These are phyloP conservation scores for Ischnus inquisitorius DNA, from an alignment of 2,888 invertebrate genomes.

Conservation along the genomic window DNA sequence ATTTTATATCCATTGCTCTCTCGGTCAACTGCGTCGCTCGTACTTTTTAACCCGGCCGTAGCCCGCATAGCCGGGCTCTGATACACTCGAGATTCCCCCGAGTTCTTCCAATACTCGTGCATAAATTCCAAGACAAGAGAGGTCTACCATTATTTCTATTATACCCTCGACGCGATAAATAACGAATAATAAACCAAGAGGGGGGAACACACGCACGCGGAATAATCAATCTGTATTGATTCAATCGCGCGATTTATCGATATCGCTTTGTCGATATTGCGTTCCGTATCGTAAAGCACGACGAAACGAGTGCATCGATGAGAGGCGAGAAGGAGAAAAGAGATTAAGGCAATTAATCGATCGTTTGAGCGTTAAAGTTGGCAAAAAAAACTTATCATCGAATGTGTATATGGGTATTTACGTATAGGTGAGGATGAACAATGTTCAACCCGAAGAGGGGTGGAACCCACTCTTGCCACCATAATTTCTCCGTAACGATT, in stretches of 20 bases:
- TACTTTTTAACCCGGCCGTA: conserved; percentile 36
- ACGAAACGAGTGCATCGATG: conserved; percentile 22
- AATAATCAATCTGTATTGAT: neutral
- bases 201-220: conserved; percentile 41
- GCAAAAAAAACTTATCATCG: conserved; percentile 9
- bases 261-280: no score
- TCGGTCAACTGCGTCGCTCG: conserved; percentile 51
- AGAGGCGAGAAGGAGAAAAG: conserved; percentile 12
- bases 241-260: neutral
- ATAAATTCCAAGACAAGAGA: conserved; percentile 6
- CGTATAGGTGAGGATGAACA: neutral
- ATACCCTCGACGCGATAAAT: conserved; percentile 54
- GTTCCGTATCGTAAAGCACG: neutral
- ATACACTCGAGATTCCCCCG: conserved; percentile 51
- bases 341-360: conserved; percentile 43
- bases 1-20: conserved; percentile 59
- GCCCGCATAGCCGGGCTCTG: conserved; percentile 49
- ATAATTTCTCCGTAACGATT: conserved; percentile 77
- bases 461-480: conserved; percentile 65
- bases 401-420: conserved; percentile 48
- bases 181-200: conserved; percentile 62
- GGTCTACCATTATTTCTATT: neutral
- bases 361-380: neutral
- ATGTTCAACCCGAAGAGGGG: neutral
- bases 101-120: neutral